Percentiles rank a stretch among this genome's conserved stretches.
Evolutionary conservation across 2,113 vertebrate species (phyloP).

Genomic region (Setophaga petechia): DNA sequence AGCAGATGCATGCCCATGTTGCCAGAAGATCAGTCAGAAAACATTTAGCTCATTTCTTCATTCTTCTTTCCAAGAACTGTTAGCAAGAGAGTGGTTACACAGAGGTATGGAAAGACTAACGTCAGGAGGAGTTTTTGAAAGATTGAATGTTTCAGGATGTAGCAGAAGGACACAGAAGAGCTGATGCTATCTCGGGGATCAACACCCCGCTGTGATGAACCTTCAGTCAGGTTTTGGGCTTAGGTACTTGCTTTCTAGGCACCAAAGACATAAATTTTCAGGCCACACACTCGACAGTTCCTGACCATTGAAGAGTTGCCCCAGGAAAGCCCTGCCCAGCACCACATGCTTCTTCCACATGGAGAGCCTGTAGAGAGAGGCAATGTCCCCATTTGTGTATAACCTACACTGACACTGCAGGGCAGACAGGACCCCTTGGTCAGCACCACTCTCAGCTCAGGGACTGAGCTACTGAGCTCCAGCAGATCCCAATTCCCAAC

Average conservation of each 20-base stretch:
- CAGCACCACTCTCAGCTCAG: not conserved
- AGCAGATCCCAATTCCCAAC: not conserved
- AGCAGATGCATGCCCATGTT: rapidly evolving
- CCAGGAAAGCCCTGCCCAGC: not conserved
- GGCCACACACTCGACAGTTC: not conserved
- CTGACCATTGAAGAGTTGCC: not conserved
- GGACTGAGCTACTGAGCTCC: not conserved
- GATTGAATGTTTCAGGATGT: not conserved
- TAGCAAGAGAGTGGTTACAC: not conserved
- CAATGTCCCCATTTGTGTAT: not conserved
- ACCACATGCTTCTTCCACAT: not conserved
- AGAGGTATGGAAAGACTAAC: not conserved
- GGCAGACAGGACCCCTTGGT: not conserved
- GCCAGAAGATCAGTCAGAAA: not conserved
- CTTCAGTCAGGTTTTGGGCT: not conserved
- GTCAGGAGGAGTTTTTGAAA: not conserved
- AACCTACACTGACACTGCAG: not conserved
- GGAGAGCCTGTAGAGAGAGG: not conserved
- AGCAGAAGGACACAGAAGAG: not conserved
- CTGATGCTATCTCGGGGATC: not conserved
- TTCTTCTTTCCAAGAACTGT: not conserved
- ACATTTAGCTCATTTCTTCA: not conserved
- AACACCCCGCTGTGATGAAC: not conserved
- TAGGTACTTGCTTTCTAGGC: not conserved
- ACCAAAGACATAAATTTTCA: not conserved